Evolutionary conservation across 2,888 invertebrate genomes (phyloP).

Genomic region (Tipula helvola): DNA sequence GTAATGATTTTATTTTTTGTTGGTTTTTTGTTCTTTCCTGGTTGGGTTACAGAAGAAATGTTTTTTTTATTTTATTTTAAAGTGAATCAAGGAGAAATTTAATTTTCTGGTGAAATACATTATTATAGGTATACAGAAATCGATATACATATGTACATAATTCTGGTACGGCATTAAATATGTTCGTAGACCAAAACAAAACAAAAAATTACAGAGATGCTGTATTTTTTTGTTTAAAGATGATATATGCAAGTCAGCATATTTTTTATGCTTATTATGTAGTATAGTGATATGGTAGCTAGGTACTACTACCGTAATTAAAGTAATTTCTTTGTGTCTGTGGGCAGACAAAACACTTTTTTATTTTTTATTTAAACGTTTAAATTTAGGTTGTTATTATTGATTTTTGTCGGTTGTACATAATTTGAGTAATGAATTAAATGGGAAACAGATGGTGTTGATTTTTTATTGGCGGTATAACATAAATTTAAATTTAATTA

Average conservation of each 20-base stretch:
- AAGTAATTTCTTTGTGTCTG: background rate
- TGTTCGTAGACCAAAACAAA: background rate
- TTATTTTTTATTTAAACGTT: background rate
- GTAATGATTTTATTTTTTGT: background rate
- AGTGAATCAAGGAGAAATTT: background rate
- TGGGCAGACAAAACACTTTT: background rate
- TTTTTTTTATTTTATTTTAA: background rate
- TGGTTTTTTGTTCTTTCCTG: background rate
- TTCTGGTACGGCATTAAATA: background rate
- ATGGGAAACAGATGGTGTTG: background rate
- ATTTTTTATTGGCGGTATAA: background rate
- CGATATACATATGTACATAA: background rate
- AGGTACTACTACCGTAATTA: background rate
- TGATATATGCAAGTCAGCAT: background rate
- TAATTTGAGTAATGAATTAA: background rate
- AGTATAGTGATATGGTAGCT: background rate
- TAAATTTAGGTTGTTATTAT: background rate
- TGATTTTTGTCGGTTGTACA: background rate
- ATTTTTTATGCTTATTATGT: background rate
- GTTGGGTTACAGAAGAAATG: background rate
- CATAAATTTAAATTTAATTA: background rate
- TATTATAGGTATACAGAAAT: background rate
- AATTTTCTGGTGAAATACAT: background rate
- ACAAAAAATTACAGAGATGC: background rate
- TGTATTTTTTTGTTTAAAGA: background rate